Evolutionary conservation across 2,888 invertebrate species (phyloP), one percentile per base, ranked within the genome.

Genomic region (Chaetogeoica ovagalla): DNA sequence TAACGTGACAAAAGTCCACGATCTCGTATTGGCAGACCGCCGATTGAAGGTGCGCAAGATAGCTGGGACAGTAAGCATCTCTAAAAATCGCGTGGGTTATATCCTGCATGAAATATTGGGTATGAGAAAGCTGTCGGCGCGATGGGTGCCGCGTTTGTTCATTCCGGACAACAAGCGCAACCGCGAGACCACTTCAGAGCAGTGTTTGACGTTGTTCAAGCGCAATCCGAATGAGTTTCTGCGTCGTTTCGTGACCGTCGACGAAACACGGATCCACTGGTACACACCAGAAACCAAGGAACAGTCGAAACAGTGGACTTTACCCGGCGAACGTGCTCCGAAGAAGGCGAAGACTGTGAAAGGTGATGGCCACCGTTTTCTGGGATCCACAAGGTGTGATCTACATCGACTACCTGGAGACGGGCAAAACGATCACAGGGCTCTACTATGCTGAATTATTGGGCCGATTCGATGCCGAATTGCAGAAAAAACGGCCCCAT

Each of bases 161-260:
- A 43, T 7, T 43, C 43, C 9, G 43, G 43, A 43, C 43, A 43
- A 60, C 62, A 60, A 60, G 63, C 5, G 15, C 19, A 74, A 82
- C 82, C 82, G 81, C 65, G 63, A 37, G 63, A 69, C 30, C 72
- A 57, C 52, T 52, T 62, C 63, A 60, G 65, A 75, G 75, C 52
- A 48, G 30, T 48, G n/a, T 73, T 70, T 70, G 52, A 55, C 55
- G 62, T 65, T 75, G n/a, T 62, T 65, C 43, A 30, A 60, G 13
- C 55, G 75, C 65, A 75, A 75, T 65, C 75, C 65, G 43, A 48
- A 75, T 2, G 84, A 85, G 79, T 85, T 86, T 85, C 74, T 84
- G 82, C 84, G 83, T 82, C 82, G 84, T 62, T 84, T 84, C 68
- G 83, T 86, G 57, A 85, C 85, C 81, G 84, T 85, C 19, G 82